Evolutionary conservation across 2,888 invertebrate species (phyloP).

Genomic region (Sicus ferrugineus): DNA sequence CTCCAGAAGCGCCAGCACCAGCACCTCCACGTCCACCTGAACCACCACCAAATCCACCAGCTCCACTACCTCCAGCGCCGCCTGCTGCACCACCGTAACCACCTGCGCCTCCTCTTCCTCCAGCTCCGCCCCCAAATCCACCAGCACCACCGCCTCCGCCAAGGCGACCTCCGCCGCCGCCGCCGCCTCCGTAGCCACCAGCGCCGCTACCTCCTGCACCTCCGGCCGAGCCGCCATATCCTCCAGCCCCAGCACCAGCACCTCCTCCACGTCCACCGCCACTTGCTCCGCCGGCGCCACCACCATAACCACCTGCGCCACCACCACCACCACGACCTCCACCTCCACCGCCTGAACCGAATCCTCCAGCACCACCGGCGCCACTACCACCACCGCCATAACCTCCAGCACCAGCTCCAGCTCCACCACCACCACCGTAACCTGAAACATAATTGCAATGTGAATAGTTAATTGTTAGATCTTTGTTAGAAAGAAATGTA

Average conservation of each 20-base stretch:
- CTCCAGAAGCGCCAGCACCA: conserved; percentile 40
- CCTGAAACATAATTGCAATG: conserved; percentile 45
- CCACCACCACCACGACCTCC: conserved; percentile 41
- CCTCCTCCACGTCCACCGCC: conserved; percentile 48
- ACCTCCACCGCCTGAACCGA: conserved; percentile 48
- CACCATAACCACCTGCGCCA: conserved; percentile 7
- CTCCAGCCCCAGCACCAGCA: conserved; percentile 45
- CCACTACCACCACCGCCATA: conserved; percentile 43
- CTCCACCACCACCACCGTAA: conserved; percentile 47
- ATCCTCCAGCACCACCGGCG: conserved; percentile 51
- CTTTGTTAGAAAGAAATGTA: too few relatives aligned
- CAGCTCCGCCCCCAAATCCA: conserved; percentile 38
- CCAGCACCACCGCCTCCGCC: conserved; percentile 43
- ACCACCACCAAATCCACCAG: conserved; percentile 39
- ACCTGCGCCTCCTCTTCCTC: conserved; percentile 30
- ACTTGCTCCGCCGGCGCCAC: conserved; percentile 35
- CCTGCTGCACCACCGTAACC: conserved; percentile 40
- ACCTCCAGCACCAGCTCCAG: conserved; percentile 44
- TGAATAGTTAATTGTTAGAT: too few relatives aligned
- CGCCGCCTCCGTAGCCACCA: conserved; percentile 41
- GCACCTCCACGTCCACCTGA: conserved; percentile 45
- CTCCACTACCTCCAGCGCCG: conserved; percentile 34
- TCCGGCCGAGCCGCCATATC: conserved; percentile 42
- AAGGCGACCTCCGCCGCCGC: conserved; percentile 40
- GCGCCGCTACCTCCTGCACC: conserved; percentile 43